Conservation (phyloP, 2,888 invertebrate species). For the Drosophila conformis region DNA sequence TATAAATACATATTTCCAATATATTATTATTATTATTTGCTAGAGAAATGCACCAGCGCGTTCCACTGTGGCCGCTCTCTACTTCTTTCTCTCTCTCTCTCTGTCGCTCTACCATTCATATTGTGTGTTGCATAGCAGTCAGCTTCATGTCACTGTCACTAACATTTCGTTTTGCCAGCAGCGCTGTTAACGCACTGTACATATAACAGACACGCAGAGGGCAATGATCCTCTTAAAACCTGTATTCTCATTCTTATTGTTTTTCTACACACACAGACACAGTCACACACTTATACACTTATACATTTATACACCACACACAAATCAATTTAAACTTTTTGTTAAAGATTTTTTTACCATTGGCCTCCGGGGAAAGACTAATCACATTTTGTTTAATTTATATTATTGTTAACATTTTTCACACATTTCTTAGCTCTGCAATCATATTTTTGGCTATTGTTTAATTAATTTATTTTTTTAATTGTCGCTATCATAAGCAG, state of each 20-base stretch:
- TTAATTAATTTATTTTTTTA: slow-evolving; percentile 35
- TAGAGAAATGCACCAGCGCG: slow-evolving; percentile 17
- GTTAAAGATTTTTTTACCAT: slow-evolving; percentile 66
- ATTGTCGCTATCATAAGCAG: slow-evolving; percentile 60
- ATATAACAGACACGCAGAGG: slow-evolving; percentile 17
- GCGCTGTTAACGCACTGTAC: slow-evolving; percentile 46
- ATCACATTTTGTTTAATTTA: slow-evolving; percentile 79
- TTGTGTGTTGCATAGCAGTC: slow-evolving; percentile 42
- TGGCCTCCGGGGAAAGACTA: slow-evolving; percentile 86
- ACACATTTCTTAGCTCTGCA: slow-evolving; percentile 40
- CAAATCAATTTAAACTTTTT: slow-evolving; percentile 25
- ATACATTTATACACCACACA: slow-evolving; percentile 17
- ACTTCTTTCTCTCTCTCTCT: slow-evolving; percentile 3
- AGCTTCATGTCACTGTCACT: slow-evolving; percentile 61
- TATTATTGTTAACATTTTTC: slow-evolving; percentile 44
- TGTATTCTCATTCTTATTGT: slow-evolving; percentile 43
- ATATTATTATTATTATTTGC: slow-evolving; percentile 19
- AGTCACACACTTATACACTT: slow-evolving; percentile 23
- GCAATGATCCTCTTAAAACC: slow-evolving; percentile 20
- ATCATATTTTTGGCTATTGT: slow-evolving; percentile 57
- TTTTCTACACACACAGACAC: slow-evolving; percentile 47
- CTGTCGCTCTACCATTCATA: background rate
- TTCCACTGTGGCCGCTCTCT: slow-evolving; percentile 19
- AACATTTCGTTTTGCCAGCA: slow-evolving; percentile 44
- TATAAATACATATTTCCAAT: slow-evolving; percentile 11